Conservation (phyloP, 2,888 invertebrate genomes). For the Trissolcus japonicus region DNA sequence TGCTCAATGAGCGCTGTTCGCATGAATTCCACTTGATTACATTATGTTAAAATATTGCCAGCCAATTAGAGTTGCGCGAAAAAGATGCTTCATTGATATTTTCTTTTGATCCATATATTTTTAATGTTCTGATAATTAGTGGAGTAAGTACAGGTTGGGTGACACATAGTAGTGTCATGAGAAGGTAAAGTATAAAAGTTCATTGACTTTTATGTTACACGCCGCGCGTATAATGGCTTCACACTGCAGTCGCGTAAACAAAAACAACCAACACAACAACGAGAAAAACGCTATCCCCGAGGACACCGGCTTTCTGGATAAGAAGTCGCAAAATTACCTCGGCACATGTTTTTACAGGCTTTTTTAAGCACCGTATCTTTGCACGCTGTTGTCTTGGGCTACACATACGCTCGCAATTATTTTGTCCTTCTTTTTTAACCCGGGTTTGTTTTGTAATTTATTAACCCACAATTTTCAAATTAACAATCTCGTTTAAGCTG, state of each 20-base stretch:
- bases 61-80: slow-evolving; percentile 24
- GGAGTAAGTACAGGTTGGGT: slow-evolving; percentile 18
- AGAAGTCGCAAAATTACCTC: slow-evolving; percentile 26
- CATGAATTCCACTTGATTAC: slow-evolving; percentile 21
- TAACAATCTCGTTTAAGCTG: too few species aligned
- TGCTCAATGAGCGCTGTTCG: slow-evolving; percentile 12
- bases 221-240: slow-evolving; percentile 62
- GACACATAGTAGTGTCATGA: slow-evolving; percentile 14
- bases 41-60: slow-evolving; percentile 21
- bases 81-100: background rate
- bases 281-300: slow-evolving; percentile 18
- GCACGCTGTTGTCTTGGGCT: too few species aligned
- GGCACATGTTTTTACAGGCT: background rate
- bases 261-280: slow-evolving; percentile 29
- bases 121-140: slow-evolving; percentile 24
- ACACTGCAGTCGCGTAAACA: slow-evolving; percentile 32
- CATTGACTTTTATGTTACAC: slow-evolving; percentile 51
- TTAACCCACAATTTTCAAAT: too few species aligned
- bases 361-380: slow-evolving; percentile 1
- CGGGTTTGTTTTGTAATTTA: too few species aligned
- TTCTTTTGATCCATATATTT: slow-evolving; percentile 5
- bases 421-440: too few species aligned
- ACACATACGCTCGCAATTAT: too few species aligned
- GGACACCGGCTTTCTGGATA: slow-evolving; percentile 10
- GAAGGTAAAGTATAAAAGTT: slow-evolving; percentile 34